Evolutionary conservation across 2,888 invertebrate genomes (phyloP), one percentile per base, ranked within the genome.

Genomic region (Automeris io): DNA sequence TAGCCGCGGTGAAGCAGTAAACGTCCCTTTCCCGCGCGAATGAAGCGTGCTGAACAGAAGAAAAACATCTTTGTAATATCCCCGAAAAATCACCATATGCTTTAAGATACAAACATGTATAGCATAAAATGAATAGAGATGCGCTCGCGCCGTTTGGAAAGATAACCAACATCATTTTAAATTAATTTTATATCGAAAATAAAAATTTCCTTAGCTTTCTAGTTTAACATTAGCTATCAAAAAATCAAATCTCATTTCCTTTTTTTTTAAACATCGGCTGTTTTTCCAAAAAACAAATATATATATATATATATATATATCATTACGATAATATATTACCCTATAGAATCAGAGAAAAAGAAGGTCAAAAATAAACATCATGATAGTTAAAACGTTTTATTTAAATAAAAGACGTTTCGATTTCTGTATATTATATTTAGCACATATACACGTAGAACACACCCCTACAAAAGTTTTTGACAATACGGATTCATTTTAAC

Each of bases 21-120:
- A 2, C 85, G 73, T 5, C 85, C 85, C 45, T 85, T 85, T 41
- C 86, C 85, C 21, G 86, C 85, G 42, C 85, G 80, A 48, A 86
- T 86, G 69, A 86, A 86, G 50, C 85, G 82, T 33, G 85, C 86
- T 86, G 58, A 43, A 60, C n/a, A 22, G 32, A 22, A 37, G 18
- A 32, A 32, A 31, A 37, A 23, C 23, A 21, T 18, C n/a, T 69
- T 50, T 67, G 49, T 54, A 54, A 45, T 41, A 23, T 29, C 7
- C 16, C 18, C 11, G 9, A 5, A 35, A 21, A 25, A 22, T 18
- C n/a, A 8, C 11, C 11, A 5, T 39, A n/a, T n/a, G n/a, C n/a
- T n/a, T n/a, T n/a, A n/a, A n/a, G n/a, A n/a, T n/a, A n/a, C n/a
- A n/a, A n/a, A n/a, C n/a, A n/a, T n/a, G n/a, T n/a, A n/a, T n/a